Base-by-base conservation (phyloP, 2,797 vertebrate genomes). In the Tangara arthus region DNA sequence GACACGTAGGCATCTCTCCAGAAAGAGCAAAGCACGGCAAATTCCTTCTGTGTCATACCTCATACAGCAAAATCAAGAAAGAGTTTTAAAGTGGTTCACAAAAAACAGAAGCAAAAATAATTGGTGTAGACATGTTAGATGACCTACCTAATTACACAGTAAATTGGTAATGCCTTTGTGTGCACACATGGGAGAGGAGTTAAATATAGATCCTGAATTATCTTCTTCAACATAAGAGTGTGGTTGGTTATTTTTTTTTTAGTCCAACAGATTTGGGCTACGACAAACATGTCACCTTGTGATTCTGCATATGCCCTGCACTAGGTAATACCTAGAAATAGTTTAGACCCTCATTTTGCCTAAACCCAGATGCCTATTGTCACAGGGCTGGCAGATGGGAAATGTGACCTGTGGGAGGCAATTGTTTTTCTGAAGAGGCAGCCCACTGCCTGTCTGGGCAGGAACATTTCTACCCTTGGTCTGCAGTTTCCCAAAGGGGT, bases 271-370 rank as follows among this genome's bases (percentile, higher is more conserved):
- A 49, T 22, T 8, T 8, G 2, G 15, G 37, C 49, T 55, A 21
- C 20, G 28, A 26, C 22, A 66, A 64, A 26, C 1, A 1, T 0
- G 0, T 19, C 2, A 1, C 24, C 26, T 42, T 11, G 1, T 47
- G 47, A 37, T 52, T 83, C 56, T 89, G 19, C 0, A 0, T 2
- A 0, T 60, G 27, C 8, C 20, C 7, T 42, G 44, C n/a, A 12
- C 15, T n/a, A 59, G 39, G 20, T 47, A 70, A 18, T 53, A 32
- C 10, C 20, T 55, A 39, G 34, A 68, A 70, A 44, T 14, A 60
- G 2, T 64, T 70, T 13, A 49, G 28, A 28, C 0, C 2, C 41
- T 60, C 7, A 5, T 78, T 78, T 82, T 88, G 23, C 18, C 46
- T 68, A 3, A 47, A 59, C 11, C 21, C 47, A 34, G 15, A 27